These are phyloP conservation scores for Mycetomoellerius zeteki DNA, from an alignment of 1,140 invertebrate genomes.

Conservation along the genomic window DNA sequence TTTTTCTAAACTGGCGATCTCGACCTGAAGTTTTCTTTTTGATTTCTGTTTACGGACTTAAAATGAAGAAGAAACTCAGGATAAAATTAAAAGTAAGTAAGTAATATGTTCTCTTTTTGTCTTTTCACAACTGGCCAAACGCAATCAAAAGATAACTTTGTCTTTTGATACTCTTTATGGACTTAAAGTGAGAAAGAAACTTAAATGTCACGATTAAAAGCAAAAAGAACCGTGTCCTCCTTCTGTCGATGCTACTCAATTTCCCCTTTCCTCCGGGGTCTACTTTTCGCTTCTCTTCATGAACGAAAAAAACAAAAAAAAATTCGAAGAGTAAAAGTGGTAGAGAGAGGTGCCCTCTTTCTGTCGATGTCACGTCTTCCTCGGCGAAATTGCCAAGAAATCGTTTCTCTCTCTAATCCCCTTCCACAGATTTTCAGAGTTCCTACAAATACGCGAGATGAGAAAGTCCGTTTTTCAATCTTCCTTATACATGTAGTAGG, in stretches of 20 bases:
- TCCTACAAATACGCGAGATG: background rate
- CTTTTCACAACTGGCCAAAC: background rate
- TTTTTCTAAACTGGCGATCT: conserved; percentile 15
- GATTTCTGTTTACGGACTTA: conserved; percentile 26
- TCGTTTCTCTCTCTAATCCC: background rate
- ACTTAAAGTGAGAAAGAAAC: conserved; percentile 16
- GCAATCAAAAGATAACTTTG: background rate
- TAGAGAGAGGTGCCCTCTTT: conserved; percentile 21
- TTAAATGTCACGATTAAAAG: conserved; percentile 42
- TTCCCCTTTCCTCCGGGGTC: background rate
- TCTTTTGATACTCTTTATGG: conserved; percentile 31
- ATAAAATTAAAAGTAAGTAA: conserved; percentile 45
- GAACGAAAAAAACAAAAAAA: background rate
- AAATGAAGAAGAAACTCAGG: conserved; percentile 34
- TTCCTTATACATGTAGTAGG: background rate
- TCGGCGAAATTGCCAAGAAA: conserved; percentile 21
- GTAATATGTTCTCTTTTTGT: conserved; percentile 29
- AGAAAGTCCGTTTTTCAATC: background rate
- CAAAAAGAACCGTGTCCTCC: conserved; percentile 35
- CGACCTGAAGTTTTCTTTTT: conserved; percentile 11
- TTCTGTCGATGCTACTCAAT: conserved; percentile 38
- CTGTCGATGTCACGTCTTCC: background rate
- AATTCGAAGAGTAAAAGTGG: conserved; percentile 12
- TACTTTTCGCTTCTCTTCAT: conserved; percentile 34
- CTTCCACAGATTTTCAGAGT: background rate